Conservation (phyloP, 2,113 vertebrate species). For the Plectropomus leopardus region DNA sequence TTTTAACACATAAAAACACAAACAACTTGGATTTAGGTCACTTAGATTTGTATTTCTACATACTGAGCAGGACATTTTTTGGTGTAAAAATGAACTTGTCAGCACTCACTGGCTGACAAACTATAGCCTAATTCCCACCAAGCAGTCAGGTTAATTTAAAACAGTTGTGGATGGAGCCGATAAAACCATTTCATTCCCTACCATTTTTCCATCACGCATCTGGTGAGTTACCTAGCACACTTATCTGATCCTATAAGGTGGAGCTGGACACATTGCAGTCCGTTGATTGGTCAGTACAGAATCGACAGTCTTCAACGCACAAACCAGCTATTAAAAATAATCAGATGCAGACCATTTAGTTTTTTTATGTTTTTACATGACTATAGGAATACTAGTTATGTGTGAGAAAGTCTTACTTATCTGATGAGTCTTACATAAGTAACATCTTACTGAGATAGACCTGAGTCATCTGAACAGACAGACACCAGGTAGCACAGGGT, state of each 20-base stretch:
- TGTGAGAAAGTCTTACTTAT: background rate
- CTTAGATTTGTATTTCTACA: background rate
- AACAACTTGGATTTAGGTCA: background rate
- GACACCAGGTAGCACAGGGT: background rate
- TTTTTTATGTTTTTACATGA: background rate
- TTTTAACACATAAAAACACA: background rate
- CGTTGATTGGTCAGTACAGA: no score
- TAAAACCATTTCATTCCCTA: no score
- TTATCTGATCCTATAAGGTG: no score
- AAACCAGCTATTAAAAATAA: no score
- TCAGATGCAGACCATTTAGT: background rate
- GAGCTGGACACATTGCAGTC: no score
- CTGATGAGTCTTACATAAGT: background rate
- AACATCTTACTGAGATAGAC: background rate
- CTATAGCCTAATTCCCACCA: no score
- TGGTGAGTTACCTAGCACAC: no score
- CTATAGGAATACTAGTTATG: background rate
- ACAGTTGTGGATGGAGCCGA: no score
- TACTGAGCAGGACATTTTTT: background rate
- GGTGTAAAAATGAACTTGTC: background rate
- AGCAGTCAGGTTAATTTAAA: no score
- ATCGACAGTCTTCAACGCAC: no score
- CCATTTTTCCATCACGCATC: no score
- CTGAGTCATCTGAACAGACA: slow-evolving; percentile 19
- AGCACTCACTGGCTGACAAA: background rate